Evolutionary conservation across 2,888 invertebrate species (phyloP), one percentile per base, ranked within the genome.

Genomic region (Sialis fuliginosa): DNA sequence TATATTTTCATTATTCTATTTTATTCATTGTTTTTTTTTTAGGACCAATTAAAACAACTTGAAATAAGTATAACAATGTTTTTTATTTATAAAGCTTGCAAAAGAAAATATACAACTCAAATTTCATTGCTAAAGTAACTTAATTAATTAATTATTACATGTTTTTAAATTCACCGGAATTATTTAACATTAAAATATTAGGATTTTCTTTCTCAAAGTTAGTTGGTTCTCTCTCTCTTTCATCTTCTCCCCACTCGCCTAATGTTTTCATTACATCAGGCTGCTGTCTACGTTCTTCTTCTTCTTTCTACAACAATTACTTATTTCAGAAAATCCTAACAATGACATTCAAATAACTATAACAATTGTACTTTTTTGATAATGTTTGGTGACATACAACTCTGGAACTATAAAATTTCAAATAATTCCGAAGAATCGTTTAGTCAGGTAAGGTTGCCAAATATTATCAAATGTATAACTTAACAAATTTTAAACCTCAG

Each of bases 171-270:
- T 79, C 79, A 32, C 80, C 81, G 51, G 77, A 80, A 53, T 75
- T 76, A 62, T 82, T 80, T 42, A 84, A 62, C 72, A 84, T 67
- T 37, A 83, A 71, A 55, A 84, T 82, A 64, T 84, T 81, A 30
- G 82, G 83, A 65, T 83, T 83, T 60, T 83, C 82, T 58, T 75
- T 77, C 64, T 84, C 83, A 58, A 84, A 84, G 52, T 81, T 76
- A 1, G 81, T 81, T 6, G 83, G 82, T 55, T 79, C 78, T 53
- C 82, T 62, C 52, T 74, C 74, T 33, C 82, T 65, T 60, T 81
- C 80, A 57, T 77, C 74, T 61, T 79, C 77, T 9, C 79, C 80
- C 81, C 80, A 81, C 62, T 80, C 80, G 12, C 80, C 80, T 49
- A 81, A 70, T 46, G 75, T 73, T n/a, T 77, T 79, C 68, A 83